Conservation (phyloP, 2,888 invertebrate species). For the Digitonthophagus gazella region DNA sequence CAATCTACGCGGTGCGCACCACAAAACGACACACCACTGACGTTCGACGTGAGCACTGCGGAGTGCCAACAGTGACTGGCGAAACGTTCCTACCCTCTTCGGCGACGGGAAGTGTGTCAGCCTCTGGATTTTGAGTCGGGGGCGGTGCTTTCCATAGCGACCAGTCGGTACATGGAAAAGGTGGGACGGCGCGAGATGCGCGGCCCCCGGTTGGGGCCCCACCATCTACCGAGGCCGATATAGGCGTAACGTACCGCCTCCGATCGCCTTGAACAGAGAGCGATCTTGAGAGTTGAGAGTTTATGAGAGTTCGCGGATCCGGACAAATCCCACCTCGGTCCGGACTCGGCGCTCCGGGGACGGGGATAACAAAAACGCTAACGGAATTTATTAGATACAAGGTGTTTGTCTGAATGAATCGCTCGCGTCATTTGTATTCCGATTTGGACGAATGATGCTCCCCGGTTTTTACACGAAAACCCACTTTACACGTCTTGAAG, state of each 20-base stretch:
- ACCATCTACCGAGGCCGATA: constrained; percentile 33
- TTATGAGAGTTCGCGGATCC: constrained; percentile 53
- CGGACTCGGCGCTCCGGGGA: constrained; percentile 21
- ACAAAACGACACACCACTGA: constrained; percentile 24
- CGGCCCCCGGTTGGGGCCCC: constrained; percentile 42
- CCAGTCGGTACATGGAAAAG: constrained; percentile 47
- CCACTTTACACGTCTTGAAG: constrained; percentile 47
- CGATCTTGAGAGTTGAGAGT: constrained; percentile 44
- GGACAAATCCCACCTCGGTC: constrained; percentile 52
- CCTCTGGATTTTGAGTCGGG: constrained; percentile 31
- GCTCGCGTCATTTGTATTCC: constrained; percentile 54
- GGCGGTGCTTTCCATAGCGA: constrained; percentile 38
- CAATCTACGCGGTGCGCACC: constrained; percentile 23
- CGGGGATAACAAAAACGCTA: constrained; percentile 48
- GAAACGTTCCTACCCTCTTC: constrained; percentile 40
- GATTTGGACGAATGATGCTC: constrained; percentile 52
- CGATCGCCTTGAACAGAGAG: constrained; percentile 38
- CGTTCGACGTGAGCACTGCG: constrained; percentile 44
- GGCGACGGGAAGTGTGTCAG: constrained; percentile 44
- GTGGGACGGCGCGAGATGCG: constrained; percentile 36
- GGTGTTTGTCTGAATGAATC: constrained; percentile 55
- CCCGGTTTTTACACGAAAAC: constrained; percentile 52
- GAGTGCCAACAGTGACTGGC: constrained; percentile 51
- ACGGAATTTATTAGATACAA: constrained; percentile 55
- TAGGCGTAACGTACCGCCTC: constrained; percentile 34